Conservation (phyloP, 2,888 invertebrate genomes). For the Xestia ashworthii region DNA sequence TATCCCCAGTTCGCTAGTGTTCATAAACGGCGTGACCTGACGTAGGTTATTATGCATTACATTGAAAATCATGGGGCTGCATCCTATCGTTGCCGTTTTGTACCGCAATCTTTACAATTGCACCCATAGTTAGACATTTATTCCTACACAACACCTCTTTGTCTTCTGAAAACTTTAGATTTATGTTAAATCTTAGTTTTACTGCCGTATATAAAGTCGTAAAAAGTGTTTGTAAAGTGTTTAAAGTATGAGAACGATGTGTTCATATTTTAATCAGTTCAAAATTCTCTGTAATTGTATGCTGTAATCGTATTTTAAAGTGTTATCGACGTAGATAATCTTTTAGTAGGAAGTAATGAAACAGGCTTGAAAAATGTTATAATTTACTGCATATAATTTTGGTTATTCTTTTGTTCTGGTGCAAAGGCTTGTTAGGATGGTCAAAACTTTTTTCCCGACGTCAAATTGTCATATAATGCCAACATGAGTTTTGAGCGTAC, state of each 20-base stretch:
- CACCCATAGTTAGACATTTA: slow-evolving; percentile 52
- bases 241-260: slow-evolving; percentile 48
- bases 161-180: slow-evolving; percentile 29
- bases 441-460: slow-evolving; percentile 51
- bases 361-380: slow-evolving; percentile 35
- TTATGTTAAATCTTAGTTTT: slow-evolving; percentile 44
- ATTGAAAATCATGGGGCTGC: slow-evolving; percentile 81
- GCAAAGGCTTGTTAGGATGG: slow-evolving; percentile 48
- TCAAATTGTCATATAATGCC: slow-evolving; percentile 68
- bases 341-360: slow-evolving; percentile 53
- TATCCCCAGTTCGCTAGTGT: slow-evolving; percentile 58
- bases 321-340: slow-evolving; percentile 52
- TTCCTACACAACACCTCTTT: slow-evolving; percentile 52
- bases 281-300: slow-evolving; percentile 55
- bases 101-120: slow-evolving; percentile 69
- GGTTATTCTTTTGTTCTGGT: slow-evolving; percentile 50
- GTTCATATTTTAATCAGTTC: slow-evolving; percentile 46
- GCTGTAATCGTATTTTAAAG: slow-evolving; percentile 46
- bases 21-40: slow-evolving; percentile 71
- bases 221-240: slow-evolving; percentile 39
- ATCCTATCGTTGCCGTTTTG: slow-evolving; percentile 75
- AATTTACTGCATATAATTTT: slow-evolving; percentile 41
- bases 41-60: slow-evolving; percentile 80
- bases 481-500: slow-evolving; percentile 66
- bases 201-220: slow-evolving; percentile 24